Conservation (phyloP, 2,113 vertebrate species). For the Poecile atricapillus region DNA sequence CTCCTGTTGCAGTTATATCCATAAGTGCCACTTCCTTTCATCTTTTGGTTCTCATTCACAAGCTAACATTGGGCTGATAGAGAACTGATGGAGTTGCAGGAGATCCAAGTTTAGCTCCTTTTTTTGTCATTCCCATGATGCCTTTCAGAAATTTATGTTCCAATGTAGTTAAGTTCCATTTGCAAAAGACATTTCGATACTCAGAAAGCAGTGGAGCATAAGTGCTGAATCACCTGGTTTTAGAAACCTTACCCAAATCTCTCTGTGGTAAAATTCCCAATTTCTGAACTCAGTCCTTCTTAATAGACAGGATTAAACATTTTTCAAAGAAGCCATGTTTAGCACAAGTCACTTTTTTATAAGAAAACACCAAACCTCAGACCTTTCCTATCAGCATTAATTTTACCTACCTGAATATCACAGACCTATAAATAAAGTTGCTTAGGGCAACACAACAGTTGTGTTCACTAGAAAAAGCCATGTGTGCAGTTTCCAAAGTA, state of each 20-base stretch:
- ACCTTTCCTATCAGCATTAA: not conserved
- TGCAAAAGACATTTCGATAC: not conserved
- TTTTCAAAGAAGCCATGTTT: not conserved
- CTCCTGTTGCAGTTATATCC: not conserved
- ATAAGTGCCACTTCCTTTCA: not conserved
- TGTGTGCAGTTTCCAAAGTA: fast-evolving
- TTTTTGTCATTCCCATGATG: not conserved
- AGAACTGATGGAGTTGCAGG: not conserved
- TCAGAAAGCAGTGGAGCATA: not conserved
- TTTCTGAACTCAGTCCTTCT: not conserved
- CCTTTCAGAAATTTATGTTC: not conserved
- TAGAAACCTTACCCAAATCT: not conserved
- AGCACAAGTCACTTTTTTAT: not conserved
- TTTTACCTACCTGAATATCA: not conserved
- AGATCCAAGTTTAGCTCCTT: not conserved
- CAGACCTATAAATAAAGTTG: not conserved
- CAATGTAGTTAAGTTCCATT: not conserved
- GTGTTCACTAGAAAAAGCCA: not conserved
- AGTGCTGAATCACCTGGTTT: not conserved
- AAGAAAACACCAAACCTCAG: not conserved
- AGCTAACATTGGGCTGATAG: not conserved
- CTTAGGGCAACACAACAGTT: not conserved
- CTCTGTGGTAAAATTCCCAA: not conserved
- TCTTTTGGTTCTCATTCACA: not conserved
- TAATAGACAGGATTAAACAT: not conserved